These are phyloP conservation scores for Trissolcus basalis DNA, from an alignment of 1,140 invertebrate genomes.

Conservation along the genomic window DNA sequence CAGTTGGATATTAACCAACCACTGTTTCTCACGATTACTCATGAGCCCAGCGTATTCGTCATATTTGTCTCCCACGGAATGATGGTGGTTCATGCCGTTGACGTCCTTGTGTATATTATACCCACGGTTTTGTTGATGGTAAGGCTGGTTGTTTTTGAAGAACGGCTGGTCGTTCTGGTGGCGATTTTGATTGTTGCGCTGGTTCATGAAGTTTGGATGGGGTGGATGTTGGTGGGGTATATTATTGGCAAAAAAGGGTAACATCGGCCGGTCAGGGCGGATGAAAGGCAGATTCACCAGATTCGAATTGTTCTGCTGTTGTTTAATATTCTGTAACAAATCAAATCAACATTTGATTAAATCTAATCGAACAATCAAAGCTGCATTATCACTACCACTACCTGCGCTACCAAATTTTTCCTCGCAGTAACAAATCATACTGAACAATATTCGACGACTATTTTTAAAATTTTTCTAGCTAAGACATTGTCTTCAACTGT, in stretches of 20 bases:
- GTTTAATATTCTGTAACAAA: constrained; percentile 24
- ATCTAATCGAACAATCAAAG: too few species aligned
- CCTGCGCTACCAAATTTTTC: too few species aligned
- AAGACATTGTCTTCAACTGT: too few species aligned
- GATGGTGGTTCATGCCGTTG: constrained; percentile 61
- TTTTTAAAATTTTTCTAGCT: too few species aligned
- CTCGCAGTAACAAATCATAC: too few species aligned
- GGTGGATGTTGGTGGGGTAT: constrained; percentile 66
- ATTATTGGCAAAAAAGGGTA: constrained; percentile 67
- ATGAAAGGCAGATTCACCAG: constrained; percentile 63
- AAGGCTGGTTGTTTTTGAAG: constrained; percentile 72
- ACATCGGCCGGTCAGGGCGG: constrained; percentile 65
- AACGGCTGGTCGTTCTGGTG: constrained; percentile 69
- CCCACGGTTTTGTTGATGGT: constrained; percentile 68
- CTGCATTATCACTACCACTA: too few species aligned
- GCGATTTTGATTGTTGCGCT: constrained; percentile 68
- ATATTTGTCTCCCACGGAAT: constrained; percentile 63
- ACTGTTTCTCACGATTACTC: constrained; percentile 93
- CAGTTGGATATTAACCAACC: constrained; percentile 94
- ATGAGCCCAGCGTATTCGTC: constrained; percentile 94
- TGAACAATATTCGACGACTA: too few species aligned
- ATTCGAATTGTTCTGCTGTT: constrained; percentile 66
- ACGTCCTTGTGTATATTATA: constrained; percentile 65
- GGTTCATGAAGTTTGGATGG: constrained; percentile 67
- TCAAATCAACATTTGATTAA: background rate